These are phyloP conservation scores for Ispidina lecontei DNA, from an alignment of 2,797 vertebrate species.

Conservation along the genomic window DNA sequence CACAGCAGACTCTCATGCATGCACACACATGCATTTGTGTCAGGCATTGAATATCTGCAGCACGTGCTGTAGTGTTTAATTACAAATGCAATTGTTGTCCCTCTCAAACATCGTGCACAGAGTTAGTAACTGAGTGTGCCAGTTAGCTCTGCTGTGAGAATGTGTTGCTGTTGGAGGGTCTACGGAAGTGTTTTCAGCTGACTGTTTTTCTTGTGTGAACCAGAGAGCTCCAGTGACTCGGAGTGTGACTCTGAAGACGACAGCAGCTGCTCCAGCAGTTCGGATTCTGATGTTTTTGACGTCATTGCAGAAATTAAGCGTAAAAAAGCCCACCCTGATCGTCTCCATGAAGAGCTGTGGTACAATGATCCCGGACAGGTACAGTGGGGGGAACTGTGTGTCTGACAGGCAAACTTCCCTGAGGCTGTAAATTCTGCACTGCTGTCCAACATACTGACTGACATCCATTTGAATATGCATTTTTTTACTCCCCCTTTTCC, in stretches of 20 bases:
- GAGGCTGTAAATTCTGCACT: not conserved
- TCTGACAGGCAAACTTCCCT: not conserved
- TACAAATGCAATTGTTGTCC: not conserved
- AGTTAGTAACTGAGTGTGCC: not conserved
- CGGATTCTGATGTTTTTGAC: slow-evolving; percentile 94
- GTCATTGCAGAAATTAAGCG: slow-evolving; percentile 98
- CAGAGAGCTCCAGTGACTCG: slow-evolving; percentile 91
- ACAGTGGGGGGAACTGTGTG: not conserved
- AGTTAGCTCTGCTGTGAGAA: not conserved
- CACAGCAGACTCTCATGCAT: not conserved
- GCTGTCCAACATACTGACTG: not conserved
- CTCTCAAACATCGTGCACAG: not conserved
- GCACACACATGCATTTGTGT: not conserved
- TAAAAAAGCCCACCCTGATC: slow-evolving; percentile 96
- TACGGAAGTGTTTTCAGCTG: not conserved
- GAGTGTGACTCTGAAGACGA: slow-evolving; percentile 94
- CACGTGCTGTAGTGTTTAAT: not conserved
- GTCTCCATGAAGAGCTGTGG: slow-evolving; percentile 97
- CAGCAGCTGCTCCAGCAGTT: slow-evolving; percentile 92
- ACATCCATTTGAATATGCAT: not conserved
- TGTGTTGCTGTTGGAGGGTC: not conserved
- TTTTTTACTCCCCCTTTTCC: not conserved
- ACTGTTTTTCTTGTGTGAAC: slow-evolving; percentile 34
- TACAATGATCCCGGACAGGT: slow-evolving; percentile 99
- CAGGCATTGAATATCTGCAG: not conserved